Evolutionary conservation across 2,113 vertebrate species (phyloP), one percentile per base, ranked within the genome.

Genomic region (Gnathonemus echidnorhynchus): DNA sequence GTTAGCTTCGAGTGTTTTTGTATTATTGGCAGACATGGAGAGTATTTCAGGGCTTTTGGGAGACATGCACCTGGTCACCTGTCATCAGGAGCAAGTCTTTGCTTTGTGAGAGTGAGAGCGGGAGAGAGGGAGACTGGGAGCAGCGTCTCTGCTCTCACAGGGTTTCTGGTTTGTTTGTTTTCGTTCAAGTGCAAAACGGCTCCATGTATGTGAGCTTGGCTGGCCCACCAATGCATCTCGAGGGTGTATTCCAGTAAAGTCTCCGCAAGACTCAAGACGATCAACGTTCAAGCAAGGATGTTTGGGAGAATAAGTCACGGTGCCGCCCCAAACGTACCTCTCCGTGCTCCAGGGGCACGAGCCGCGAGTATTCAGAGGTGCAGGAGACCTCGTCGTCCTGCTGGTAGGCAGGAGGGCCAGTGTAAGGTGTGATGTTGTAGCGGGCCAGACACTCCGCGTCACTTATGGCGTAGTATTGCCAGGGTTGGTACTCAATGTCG

Each of bases 381-480:
- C 98, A 99, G 95, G 99, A 99, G 90, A 99, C 98, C 95, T 99
- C 98, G 0, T 97, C 95, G 53, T 99, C 98, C 0, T 95, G 42
- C 45, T 85, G 39, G 83, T 48, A 85, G 19, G 83, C 83, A 10
- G 83, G 83, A 48, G 39, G 83, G 7, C 83, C 85, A 52, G 27
- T 49, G 85, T 35, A 15, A 0, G 98, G 98, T 0, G 97, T 96
- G 56, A 99, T 92, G 91, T 98, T 98, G 91, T 99, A 99, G 62
- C 95, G 97, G 6, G 95, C 96, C 94, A 99, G 93, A 90, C 98
- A 99, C 91, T 99, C 98, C 0, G 96, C 96, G 90, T 99, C 98
- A 0, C 97, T 98, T 92, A 98, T 96, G 89, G 98, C 98, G 7
- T 99, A 99, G 92, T 97, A 99, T 93, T 99, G 98, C 98, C 98